Percentiles rank a stretch among this genome's conserved stretches.
Evolutionary conservation across 2,113 vertebrate genomes (phyloP).

Genomic region (Tor tambroides): DNA sequence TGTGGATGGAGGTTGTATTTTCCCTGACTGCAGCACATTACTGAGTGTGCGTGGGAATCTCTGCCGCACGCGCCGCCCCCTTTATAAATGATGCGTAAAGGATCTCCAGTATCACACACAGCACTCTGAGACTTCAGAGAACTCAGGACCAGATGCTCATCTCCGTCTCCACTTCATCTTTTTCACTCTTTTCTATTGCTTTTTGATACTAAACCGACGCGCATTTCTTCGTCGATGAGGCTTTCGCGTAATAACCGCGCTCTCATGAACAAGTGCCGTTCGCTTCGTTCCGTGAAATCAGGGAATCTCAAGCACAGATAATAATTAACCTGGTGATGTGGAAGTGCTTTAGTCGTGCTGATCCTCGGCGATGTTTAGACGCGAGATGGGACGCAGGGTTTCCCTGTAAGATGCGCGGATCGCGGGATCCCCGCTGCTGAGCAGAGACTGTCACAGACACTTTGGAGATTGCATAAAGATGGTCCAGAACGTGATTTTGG

Average conservation of each 20-base stretch:
- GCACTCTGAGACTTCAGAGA: constrained; percentile 49
- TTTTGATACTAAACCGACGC: constrained; percentile 41
- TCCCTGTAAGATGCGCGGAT: constrained; percentile 62
- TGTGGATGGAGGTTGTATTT: constrained; percentile 21
- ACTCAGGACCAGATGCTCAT: constrained; percentile 25
- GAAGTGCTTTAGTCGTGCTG: constrained; percentile 57
- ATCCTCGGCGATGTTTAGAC: constrained; percentile 39
- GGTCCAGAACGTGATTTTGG: constrained; percentile 97
- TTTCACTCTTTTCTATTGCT: constrained; percentile 11
- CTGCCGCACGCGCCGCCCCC: constrained; percentile 66
- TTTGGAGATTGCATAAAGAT: constrained; percentile 66
- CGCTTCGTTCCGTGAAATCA: background rate
- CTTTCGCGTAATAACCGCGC: background rate
- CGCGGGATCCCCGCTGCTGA: constrained; percentile 60
- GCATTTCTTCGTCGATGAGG: constrained; percentile 22
- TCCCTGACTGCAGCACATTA: constrained; percentile 57
- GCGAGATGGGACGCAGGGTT: constrained; percentile 53
- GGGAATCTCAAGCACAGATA: constrained; percentile 49
- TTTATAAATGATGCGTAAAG: constrained; percentile 58
- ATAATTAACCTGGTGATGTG: constrained; percentile 68
- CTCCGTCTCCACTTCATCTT: background rate
- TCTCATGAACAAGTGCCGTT: constrained; percentile 13
- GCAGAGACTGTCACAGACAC: constrained; percentile 51
- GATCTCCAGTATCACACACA: constrained; percentile 46
- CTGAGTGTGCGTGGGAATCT: constrained; percentile 62